These are phyloP conservation scores for Microcebus lehilahytsara DNA, from an alignment of 2,113 vertebrate genomes.

Conservation along the genomic window DNA sequence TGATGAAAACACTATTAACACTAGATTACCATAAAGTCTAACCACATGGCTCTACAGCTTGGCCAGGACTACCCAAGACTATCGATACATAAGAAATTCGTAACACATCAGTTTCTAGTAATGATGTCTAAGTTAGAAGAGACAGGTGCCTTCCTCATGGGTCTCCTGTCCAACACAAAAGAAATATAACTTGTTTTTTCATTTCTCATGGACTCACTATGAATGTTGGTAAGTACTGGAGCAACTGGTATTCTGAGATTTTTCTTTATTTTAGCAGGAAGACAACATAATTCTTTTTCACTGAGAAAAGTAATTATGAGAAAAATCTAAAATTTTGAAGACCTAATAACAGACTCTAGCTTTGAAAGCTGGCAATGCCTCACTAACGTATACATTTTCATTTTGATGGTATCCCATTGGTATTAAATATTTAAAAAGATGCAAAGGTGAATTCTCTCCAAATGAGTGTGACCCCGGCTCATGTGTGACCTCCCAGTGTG, in stretches of 20 bases:
- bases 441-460: background rate
- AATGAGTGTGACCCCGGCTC: background rate
- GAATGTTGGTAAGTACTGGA: background rate
- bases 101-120: background rate
- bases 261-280: background rate
- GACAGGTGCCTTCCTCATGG: background rate
- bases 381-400: background rate
- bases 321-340: constrained; percentile 5
- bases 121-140: constrained; percentile 3
- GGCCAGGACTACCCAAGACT: background rate
- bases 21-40: background rate
- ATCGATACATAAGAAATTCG: background rate
- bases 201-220: background rate
- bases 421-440: background rate
- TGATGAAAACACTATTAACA: background rate
- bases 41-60: background rate
- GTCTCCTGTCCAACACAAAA: background rate
- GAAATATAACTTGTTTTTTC: background rate
- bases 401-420: background rate
- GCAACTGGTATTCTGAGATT: background rate
- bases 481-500: background rate
- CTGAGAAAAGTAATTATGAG: background rate
- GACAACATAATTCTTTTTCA: background rate
- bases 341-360: background rate
- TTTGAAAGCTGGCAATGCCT: background rate